These are phyloP conservation scores for Enoplosus armatus DNA, from an alignment of 2,797 vertebrate species.

Conservation along the genomic window DNA sequence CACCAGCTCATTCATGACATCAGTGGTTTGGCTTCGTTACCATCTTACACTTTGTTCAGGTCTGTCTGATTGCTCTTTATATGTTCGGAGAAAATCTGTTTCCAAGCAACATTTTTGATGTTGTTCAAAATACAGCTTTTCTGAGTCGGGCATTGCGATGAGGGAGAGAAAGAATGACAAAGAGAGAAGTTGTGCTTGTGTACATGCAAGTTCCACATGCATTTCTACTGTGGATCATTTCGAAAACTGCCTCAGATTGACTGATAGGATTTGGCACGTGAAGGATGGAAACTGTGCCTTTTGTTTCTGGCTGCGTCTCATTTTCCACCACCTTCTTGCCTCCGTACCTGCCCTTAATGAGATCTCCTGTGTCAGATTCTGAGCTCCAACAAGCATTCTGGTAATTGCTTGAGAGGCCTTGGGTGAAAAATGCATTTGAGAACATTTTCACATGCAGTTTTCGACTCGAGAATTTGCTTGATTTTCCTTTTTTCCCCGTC, in stretches of 20 bases:
- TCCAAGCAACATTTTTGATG: constrained; percentile 74
- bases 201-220: constrained; percentile 24
- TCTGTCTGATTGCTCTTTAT: constrained; percentile 66
- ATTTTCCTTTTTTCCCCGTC: neutral
- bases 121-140: constrained; percentile 72
- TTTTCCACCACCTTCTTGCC: constrained; percentile 64
- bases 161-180: neutral
- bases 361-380: constrained; percentile 44
- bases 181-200: constrained; percentile 20
- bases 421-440: constrained; percentile 21
- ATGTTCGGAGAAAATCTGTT: constrained; percentile 60
- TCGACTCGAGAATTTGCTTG: neutral
- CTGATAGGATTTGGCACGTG: constrained; percentile 62
- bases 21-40: constrained; percentile 65
- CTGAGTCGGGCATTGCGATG: neutral
- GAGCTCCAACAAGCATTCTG: constrained; percentile 2
- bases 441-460: constrained; percentile 13
- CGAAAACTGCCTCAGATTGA: constrained; percentile 54
- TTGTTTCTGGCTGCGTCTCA: constrained; percentile 55
- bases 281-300: constrained; percentile 65
- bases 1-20: constrained; percentile 67
- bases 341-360: constrained; percentile 62
- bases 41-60: constrained; percentile 58
- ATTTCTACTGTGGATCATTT: constrained; percentile 38
- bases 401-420: constrained; percentile 26